These are phyloP conservation scores for Syrmaticus mikado DNA, from an alignment of 2,113 vertebrate genomes.

Conservation along the genomic window DNA sequence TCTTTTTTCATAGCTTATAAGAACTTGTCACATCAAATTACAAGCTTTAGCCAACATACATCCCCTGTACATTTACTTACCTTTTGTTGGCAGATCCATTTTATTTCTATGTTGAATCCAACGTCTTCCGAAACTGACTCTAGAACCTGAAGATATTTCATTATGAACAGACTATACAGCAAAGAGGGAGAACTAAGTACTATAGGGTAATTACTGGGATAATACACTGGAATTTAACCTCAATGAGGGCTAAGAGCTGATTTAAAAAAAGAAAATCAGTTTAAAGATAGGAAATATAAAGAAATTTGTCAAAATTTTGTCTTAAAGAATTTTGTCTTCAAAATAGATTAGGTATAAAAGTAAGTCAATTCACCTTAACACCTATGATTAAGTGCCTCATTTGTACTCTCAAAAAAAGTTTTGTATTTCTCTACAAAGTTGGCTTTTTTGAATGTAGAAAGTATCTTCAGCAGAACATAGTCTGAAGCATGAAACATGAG, in stretches of 20 bases:
- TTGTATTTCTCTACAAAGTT: not conserved
- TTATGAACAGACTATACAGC: not conserved
- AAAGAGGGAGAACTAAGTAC: not conserved
- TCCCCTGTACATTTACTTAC: conserved; percentile 67
- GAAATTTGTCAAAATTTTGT: not conserved
- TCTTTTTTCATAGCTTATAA: not conserved
- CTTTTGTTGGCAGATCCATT: conserved; percentile 95
- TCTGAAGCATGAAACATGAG: not conserved
- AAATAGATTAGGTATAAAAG: not conserved
- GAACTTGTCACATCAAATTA: not conserved
- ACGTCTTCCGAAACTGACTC: conserved; percentile 90
- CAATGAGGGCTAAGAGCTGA: not conserved
- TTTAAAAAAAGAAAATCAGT: not conserved
- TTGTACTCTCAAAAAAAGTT: not conserved
- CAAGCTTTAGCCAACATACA: not conserved
- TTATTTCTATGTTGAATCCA: conserved; percentile 97
- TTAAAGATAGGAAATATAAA: not conserved
- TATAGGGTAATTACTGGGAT: not conserved
- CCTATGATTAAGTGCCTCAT: not conserved
- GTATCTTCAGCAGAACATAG: not conserved
- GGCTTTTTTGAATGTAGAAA: not conserved
- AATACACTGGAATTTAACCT: not conserved
- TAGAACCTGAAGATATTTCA: conserved; percentile 82
- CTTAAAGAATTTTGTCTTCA: not conserved
- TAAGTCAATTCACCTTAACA: not conserved